These are phyloP conservation scores for Lasioglossum lativentre DNA, from an alignment of 2,888 invertebrate species.

Conservation along the genomic window DNA sequence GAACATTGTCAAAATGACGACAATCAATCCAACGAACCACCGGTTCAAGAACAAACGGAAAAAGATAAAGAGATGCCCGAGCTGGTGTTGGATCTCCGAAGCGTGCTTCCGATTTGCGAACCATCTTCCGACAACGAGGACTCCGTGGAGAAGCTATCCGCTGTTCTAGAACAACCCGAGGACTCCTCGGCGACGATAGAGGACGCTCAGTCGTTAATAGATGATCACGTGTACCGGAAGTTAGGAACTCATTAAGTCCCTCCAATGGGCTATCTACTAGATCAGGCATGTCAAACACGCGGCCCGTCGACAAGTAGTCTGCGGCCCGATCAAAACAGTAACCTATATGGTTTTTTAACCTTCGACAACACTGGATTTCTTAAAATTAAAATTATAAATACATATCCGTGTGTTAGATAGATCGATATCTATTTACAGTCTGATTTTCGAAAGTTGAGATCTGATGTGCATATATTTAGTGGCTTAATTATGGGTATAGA, in stretches of 20 bases:
- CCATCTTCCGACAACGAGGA: conserved; percentile 60
- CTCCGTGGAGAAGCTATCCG: conserved; percentile 68
- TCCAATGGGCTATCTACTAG: background rate
- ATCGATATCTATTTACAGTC: no score
- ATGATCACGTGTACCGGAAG: conserved; percentile 20
- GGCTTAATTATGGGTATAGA: no score
- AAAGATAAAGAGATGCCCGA: conserved; percentile 20
- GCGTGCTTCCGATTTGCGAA: conserved; percentile 45
- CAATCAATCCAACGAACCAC: conserved; percentile 28
- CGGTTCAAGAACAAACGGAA: conserved; percentile 16
- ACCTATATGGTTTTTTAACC: no score
- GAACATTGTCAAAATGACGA: conserved; percentile 32
- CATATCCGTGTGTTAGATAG: no score
- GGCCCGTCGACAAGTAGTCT: no score
- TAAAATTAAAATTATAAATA: no score
- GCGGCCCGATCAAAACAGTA: no score
- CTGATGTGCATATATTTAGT: no score
- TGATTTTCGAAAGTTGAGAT: no score
- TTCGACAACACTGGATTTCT: no score
- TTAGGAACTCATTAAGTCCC: no score
- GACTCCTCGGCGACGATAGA: conserved; percentile 42
- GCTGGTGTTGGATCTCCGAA: conserved; percentile 63
- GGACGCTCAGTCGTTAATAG: background rate
- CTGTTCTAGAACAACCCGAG: conserved; percentile 70
- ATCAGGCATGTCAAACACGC: no score